Evolutionary conservation across 1,140 invertebrate genomes (phyloP), one percentile per base, ranked within the genome.

Genomic region (Neocloeon triangulifer): DNA sequence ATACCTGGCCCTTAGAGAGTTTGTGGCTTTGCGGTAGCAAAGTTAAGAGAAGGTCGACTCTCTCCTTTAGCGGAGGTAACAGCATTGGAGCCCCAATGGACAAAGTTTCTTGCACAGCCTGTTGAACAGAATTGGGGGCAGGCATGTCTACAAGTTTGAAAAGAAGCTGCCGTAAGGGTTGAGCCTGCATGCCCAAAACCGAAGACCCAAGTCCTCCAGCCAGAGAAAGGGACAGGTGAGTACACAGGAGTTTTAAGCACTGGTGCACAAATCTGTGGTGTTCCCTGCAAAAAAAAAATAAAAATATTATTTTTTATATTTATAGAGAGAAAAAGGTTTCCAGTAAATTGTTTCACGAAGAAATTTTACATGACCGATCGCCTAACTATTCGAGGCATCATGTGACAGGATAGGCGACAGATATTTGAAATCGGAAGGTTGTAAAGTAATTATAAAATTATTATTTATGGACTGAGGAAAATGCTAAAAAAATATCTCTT

Each of bases 71-170:
- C 15, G 63, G 57, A 16, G 69, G 69, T 13, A 73, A 46, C 7
- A 73, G 48, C 31, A 71, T 44, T 3, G 60, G 53, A 1, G 66
- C 64, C 23, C 67, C 68, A 15, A 64, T 55, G 18, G 56, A 56
- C 21, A 73, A 45, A 20, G 64, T 59, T 36, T 69, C 66, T 23
- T 50, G 55, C 4, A 69, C 61, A 30, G 56, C 53, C 38, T 52
- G 43, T 43, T 66, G 58, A 27, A 71, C 58, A 20, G 50, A 46
- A 17, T 46, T 35, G 20, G 66, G 64, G 16, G 61, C 57, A 29
- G 53, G 40, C n/a, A 63, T 59, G 46, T 72, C 68, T 5, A 72
- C 56, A 25, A 73, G 50, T 39, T 62, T 55, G 41, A 67, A 69
- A 15, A 69, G 47, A 10, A 66, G 48, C 28, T 58, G 56, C 23